phyloP scores from a whole-genome alignment of 2,113 vertebrate genomes.

The Misgurnus anguillicaudatus region DNA sequence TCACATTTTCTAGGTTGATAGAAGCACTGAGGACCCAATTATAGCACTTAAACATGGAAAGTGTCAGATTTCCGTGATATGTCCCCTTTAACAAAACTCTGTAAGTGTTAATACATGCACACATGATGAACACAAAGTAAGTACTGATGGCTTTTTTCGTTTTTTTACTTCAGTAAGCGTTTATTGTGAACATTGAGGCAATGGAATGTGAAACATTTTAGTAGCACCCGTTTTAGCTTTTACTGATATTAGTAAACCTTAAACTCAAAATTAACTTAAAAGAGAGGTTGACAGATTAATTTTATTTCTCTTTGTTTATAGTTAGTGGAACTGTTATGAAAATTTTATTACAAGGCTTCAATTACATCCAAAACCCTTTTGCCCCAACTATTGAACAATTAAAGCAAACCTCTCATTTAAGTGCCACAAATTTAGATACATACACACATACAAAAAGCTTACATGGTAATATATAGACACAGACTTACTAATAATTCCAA shows the following conservation, averaged over 20 bases:
- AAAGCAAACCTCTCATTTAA: background rate
- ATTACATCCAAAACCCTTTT: background rate
- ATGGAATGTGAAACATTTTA: background rate
- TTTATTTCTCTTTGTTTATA: background rate
- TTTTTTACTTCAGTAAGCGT: background rate
- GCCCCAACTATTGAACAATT: background rate
- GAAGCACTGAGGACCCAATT: no score
- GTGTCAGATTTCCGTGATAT: no score
- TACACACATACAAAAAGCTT: background rate
- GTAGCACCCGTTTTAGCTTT: slow-evolving; percentile 17
- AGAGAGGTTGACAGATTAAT: background rate
- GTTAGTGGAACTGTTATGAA: background rate
- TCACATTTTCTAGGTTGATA: no score
- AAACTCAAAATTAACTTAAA: background rate
- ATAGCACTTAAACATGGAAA: no score
- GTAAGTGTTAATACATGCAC: no score
- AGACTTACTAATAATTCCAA: background rate
- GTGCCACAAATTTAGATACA: background rate
- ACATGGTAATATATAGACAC: background rate
- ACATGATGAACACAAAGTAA: background rate
- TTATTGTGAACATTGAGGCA: background rate
- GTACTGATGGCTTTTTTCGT: background rate
- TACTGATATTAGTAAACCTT: background rate
- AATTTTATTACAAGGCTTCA: background rate
- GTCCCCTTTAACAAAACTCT: no score